These are phyloP conservation scores for Neostethus bicornis DNA, from an alignment of 2,797 vertebrate species.

Conservation along the genomic window DNA sequence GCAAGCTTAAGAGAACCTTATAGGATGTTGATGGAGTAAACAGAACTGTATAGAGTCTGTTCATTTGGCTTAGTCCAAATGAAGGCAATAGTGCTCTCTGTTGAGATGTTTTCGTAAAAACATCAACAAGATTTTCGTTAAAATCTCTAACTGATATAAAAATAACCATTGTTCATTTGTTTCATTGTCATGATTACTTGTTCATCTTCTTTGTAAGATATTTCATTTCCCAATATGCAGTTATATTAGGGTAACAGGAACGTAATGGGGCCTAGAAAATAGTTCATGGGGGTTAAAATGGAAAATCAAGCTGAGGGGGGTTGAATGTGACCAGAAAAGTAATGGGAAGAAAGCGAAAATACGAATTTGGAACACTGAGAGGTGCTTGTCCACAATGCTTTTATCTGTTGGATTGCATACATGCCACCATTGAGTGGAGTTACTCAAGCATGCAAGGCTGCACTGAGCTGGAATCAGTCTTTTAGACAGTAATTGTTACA, in stretches of 20 bases:
- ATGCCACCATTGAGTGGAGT: constrained; percentile 43
- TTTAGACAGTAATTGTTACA: constrained; percentile 43
- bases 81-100: background rate
- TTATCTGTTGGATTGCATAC: constrained; percentile 35
- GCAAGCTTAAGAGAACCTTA: too few species aligned
- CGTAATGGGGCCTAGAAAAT: background rate
- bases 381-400: constrained; percentile 31
- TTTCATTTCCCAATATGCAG: background rate
- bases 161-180: background rate
- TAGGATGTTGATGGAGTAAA: too few species aligned
- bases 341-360: constrained; percentile 20
- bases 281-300: background rate
- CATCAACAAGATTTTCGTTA: too few species aligned
- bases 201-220: background rate
- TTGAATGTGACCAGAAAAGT: constrained; percentile 53
- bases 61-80: background rate
- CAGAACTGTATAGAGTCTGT: too few species aligned
- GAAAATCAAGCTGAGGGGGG: constrained; percentile 24
- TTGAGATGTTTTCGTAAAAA: background rate
- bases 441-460: constrained; percentile 54
- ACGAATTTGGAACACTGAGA: constrained; percentile 7
- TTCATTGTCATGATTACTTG: background rate
- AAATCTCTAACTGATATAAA: background rate
- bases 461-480: constrained; percentile 48
- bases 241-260: background rate